phyloP scores from a whole-genome alignment of 2,113 vertebrate species.

The Megaceryle maxima region DNA sequence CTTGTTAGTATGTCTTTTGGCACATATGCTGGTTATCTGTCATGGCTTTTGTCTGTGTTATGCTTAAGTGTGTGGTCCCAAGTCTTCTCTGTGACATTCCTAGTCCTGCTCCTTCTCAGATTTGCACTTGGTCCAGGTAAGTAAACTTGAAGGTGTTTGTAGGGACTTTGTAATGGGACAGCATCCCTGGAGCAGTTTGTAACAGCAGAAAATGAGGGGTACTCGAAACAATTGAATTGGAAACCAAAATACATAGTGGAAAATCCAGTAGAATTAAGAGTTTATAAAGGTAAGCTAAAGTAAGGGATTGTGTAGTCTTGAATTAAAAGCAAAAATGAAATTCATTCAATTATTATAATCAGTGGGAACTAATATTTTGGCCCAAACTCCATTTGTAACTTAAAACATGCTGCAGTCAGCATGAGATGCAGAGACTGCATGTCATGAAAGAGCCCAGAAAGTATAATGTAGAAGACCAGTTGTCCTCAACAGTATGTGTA shows the following conservation, averaged over 20 bases:
- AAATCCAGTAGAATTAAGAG: neutral
- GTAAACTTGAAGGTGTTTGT: neutral
- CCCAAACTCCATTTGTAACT: neutral
- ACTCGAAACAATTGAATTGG: neutral
- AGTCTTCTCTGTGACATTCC: neutral
- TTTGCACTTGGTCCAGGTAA: neutral
- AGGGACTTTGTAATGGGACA: rapidly evolving
- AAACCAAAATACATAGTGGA: neutral
- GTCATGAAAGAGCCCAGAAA: neutral
- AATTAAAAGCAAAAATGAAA: neutral
- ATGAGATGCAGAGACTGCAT: neutral
- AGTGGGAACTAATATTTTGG: neutral
- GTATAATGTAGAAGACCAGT: neutral
- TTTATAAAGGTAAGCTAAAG: neutral
- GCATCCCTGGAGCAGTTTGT: neutral
- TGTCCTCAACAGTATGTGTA: neutral
- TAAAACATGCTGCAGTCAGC: neutral
- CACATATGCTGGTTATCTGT: neutral
- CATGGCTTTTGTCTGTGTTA: neutral
- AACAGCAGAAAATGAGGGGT: neutral
- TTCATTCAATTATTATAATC: neutral
- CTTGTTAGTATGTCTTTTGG: neutral
- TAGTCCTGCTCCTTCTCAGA: neutral
- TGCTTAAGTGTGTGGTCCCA: neutral
- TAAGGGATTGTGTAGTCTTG: neutral